Evolutionary conservation across 1,140 invertebrate genomes (phyloP).

Genomic region (Agrilus planipennis): DNA sequence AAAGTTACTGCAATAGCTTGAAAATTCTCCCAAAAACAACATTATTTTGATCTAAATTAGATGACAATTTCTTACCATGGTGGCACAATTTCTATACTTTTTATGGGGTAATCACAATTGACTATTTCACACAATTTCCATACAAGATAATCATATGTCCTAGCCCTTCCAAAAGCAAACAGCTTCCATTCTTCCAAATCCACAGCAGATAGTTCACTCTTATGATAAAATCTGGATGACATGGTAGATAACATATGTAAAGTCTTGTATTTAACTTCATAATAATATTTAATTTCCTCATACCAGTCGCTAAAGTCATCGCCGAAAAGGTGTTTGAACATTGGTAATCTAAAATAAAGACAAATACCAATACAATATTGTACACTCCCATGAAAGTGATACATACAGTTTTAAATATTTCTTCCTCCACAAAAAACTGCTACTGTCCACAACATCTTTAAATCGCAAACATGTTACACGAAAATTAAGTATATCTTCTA

Average conservation of each 20-base stretch:
- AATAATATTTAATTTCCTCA: conserved; percentile 17
- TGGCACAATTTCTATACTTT: conserved; percentile 21
- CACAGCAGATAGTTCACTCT: conserved; percentile 19
- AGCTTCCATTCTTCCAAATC: conserved; percentile 18
- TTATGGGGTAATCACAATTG: conserved; percentile 14
- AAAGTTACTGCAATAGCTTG: too few species aligned
- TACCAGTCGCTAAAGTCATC: conserved; percentile 11
- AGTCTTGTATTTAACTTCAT: conserved; percentile 12
- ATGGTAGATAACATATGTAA: conserved; percentile 14
- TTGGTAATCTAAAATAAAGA: conserved; percentile 17
- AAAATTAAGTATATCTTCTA: conserved; percentile 9
- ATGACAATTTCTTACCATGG: background rate
- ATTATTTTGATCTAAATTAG: too few species aligned
- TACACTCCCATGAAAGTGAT: background rate
- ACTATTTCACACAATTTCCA: conserved; percentile 17
- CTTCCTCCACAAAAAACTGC: conserved; percentile 12
- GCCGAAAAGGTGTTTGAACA: conserved; percentile 10
- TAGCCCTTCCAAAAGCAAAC: conserved; percentile 11
- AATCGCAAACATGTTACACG: conserved; percentile 4
- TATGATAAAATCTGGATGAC: conserved; percentile 18
- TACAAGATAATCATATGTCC: conserved; percentile 17
- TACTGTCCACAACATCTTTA: conserved; percentile 4
- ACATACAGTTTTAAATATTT: conserved; percentile 16
- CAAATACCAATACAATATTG: background rate
- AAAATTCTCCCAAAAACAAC: too few species aligned